phyloP scores from a whole-genome alignment of 2,113 vertebrate genomes.

The Lasiurus cinereus region DNA sequence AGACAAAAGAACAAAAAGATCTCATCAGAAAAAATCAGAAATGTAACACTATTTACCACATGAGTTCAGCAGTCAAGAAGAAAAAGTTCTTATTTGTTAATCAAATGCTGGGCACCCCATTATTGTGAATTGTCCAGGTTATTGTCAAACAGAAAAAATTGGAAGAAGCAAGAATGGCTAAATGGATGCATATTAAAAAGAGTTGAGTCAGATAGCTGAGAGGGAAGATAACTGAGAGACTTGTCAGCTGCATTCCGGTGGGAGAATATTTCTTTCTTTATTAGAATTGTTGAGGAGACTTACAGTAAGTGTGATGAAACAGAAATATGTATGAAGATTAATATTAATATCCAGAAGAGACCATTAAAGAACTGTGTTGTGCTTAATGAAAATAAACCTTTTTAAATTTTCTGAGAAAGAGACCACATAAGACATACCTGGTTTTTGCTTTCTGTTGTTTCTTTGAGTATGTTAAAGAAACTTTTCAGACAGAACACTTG shows the following conservation, averaged over 20 bases:
- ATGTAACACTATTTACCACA: background rate
- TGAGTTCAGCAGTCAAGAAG: background rate
- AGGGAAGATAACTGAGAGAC: background rate
- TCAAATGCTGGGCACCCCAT: background rate
- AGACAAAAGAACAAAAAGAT: background rate
- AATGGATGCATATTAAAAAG: background rate
- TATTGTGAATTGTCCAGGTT: background rate
- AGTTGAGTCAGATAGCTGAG: background rate
- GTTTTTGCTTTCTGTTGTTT: constrained; percentile 10
- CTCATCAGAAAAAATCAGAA: background rate
- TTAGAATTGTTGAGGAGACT: background rate
- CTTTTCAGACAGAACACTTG: background rate
- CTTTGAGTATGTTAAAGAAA: background rate
- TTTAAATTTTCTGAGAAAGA: background rate
- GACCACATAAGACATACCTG: background rate
- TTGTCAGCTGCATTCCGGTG: background rate
- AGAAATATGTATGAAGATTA: constrained; percentile 6
- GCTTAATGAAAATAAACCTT: background rate
- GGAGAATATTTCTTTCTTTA: background rate
- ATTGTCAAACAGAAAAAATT: constrained; percentile 25
- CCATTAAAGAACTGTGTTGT: background rate
- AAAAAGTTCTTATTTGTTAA: background rate
- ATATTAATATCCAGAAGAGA: background rate
- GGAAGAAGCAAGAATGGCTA: background rate
- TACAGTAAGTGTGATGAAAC: background rate